phyloP scores from a whole-genome alignment of 2,888 invertebrate species.

The Allacma fusca region DNA sequence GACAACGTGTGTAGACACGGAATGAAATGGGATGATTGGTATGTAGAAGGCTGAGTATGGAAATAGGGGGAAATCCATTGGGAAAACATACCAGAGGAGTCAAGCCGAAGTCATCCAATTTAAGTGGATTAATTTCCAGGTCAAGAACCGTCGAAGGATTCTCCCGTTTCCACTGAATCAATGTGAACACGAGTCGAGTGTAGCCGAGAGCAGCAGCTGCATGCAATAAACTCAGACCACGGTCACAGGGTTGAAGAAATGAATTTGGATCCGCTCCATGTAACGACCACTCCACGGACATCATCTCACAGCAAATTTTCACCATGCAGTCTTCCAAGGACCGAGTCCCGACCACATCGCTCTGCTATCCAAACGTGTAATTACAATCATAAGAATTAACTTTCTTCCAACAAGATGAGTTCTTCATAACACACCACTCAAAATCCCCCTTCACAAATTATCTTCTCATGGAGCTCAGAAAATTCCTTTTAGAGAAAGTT shows the following conservation, averaged over 20 bases:
- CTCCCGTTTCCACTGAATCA: constrained; percentile 87
- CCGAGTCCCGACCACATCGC: constrained; percentile 68
- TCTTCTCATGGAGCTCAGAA: too few relatives aligned
- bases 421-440: too few relatives aligned
- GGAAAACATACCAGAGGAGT: constrained; percentile 88
- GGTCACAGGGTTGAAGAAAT: constrained; percentile 69
- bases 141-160: constrained; percentile 86
- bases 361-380: constrained; percentile 54
- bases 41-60: too few relatives aligned
- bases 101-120: constrained; percentile 86
- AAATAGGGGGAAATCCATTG: background rate
- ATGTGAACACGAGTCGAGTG: constrained; percentile 79
- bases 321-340: constrained; percentile 81
- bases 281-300: constrained; percentile 69
- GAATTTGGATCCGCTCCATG: constrained; percentile 68
- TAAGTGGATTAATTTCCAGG: constrained; percentile 90
- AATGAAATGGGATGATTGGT: too few relatives aligned
- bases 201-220: constrained; percentile 91
- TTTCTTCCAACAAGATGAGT: too few relatives aligned
- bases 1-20: background rate
- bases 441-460: too few relatives aligned
- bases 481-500: too few relatives aligned
- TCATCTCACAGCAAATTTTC: constrained; percentile 80
- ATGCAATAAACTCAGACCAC: constrained; percentile 83
- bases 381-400: background rate